Percentiles rank a stretch among this genome's conserved stretches.
Evolutionary conservation across 1,140 invertebrate genomes (phyloP).

Genomic region (Drosophila kurseongensis): DNA sequence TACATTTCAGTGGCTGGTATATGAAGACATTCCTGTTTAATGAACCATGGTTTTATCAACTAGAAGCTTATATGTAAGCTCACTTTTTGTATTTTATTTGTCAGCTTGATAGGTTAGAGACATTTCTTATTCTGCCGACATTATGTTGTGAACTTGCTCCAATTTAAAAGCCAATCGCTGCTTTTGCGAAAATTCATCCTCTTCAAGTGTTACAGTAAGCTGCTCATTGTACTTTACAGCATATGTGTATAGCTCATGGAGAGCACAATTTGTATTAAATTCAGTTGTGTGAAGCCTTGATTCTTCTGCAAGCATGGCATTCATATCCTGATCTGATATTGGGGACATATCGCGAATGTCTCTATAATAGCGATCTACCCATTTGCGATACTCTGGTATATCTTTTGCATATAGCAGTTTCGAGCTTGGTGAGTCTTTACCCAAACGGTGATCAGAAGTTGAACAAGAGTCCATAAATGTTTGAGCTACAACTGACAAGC

Average conservation of each 20-base stretch:
- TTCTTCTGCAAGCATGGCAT: conserved; percentile 99
- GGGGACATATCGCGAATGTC: conserved; percentile 98
- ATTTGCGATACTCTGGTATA: conserved; percentile 99
- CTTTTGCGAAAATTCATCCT: conserved; percentile 98
- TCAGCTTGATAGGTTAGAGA: conserved; percentile 3
- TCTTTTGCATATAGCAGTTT: conserved; percentile 99
- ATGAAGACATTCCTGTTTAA: conserved; percentile 15
- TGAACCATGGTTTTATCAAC: conserved; percentile 4
- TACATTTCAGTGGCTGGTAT: conserved; percentile 16
- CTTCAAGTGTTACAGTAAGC: conserved; percentile 97
- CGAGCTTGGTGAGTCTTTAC: conserved; percentile 99
- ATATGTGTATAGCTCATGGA: conserved; percentile 97
- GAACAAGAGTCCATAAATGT: conserved; percentile 99
- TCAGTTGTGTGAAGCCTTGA: conserved; percentile 97
- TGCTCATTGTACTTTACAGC: conserved; percentile 98
- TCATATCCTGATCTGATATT: conserved; percentile 99
- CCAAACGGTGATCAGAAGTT: conserved; percentile 98
- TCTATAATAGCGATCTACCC: conserved; percentile 98
- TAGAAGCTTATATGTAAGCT: conserved; percentile 28
- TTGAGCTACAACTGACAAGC: conserved; percentile 99
- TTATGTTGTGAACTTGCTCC: conserved; percentile 97
- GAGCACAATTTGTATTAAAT: conserved; percentile 98
- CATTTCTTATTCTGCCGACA: conserved; percentile 91
- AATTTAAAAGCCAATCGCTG: conserved; percentile 97
- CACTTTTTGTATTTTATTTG: conserved; percentile 7